Evolutionary conservation across 2,888 invertebrate species (phyloP).

Genomic region (Amphipoea lucens): DNA sequence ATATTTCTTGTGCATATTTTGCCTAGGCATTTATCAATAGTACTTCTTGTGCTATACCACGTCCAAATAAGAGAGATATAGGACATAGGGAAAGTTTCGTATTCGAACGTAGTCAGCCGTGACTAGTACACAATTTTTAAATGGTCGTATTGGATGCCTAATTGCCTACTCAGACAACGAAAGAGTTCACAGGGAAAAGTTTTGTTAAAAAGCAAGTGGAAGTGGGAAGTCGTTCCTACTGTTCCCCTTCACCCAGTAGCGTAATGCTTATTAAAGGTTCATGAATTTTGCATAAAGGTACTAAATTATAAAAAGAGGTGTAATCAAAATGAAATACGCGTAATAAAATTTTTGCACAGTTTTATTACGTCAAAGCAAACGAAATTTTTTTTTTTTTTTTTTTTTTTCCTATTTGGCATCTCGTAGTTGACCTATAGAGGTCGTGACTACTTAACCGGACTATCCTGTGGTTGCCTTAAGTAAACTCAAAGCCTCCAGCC

Average conservation of each 20-base stretch:
- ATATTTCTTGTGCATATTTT: background rate
- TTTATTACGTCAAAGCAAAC: too few relatives aligned
- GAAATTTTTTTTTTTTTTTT: too few relatives aligned
- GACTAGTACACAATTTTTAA: too few relatives aligned
- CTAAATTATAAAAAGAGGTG: background rate
- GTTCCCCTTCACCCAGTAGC: background rate
- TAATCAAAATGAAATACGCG: conserved; percentile 12
- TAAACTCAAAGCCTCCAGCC: too few relatives aligned
- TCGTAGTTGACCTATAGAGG: too few relatives aligned
- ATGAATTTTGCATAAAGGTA: background rate
- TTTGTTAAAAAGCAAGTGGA: background rate
- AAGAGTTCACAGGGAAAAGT: background rate
- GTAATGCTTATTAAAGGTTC: background rate
- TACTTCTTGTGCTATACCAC: background rate
- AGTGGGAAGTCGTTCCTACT: background rate
- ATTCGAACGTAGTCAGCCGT: background rate
- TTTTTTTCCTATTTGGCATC: too few relatives aligned
- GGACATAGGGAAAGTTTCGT: background rate
- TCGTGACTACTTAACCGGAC: too few relatives aligned
- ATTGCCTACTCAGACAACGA: background rate
- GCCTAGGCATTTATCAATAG: background rate
- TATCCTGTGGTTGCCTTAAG: too few relatives aligned
- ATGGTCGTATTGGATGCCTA: background rate
- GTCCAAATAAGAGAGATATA: background rate
- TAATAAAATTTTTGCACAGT: conserved; percentile 19